These are phyloP conservation scores for Sicus ferrugineus DNA, from an alignment of 2,888 invertebrate species.

Conservation along the genomic window DNA sequence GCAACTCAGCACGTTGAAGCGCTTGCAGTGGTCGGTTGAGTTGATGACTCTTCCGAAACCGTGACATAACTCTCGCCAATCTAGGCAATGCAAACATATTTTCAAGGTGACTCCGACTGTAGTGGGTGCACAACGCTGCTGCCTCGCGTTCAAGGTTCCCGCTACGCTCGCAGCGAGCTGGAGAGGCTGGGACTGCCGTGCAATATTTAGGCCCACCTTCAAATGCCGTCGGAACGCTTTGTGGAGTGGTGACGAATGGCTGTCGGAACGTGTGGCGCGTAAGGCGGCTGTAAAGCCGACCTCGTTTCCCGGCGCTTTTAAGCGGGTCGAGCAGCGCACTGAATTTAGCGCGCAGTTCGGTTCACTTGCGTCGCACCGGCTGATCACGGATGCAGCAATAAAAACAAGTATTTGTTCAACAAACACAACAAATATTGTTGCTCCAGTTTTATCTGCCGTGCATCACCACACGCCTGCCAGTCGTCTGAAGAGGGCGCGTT, in stretches of 20 bases:
- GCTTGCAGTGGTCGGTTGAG: neutral
- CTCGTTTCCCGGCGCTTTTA: neutral
- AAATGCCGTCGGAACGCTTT: neutral
- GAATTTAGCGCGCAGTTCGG: neutral
- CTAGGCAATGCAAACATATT: neutral
- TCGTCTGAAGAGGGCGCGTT: too few species aligned
- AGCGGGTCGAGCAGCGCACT: neutral
- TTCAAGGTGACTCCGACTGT: neutral
- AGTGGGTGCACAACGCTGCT: neutral
- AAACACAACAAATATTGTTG: constrained; percentile 9
- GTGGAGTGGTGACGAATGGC: too few species aligned
- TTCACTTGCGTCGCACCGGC: neutral
- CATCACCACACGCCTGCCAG: neutral
- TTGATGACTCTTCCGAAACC: neutral
- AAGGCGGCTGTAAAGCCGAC: too few species aligned
- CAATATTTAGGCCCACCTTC: too few species aligned
- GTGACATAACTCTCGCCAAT: neutral
- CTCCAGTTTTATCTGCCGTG: neutral
- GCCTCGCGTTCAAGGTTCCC: neutral
- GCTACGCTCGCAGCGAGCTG: too few species aligned
- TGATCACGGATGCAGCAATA: neutral
- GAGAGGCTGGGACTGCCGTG: too few species aligned
- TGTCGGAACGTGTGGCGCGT: too few species aligned
- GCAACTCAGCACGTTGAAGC: neutral
- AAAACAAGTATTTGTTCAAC: neutral